These are phyloP conservation scores for Collichthys lucidus DNA, from an alignment of 2,113 vertebrate species.

Conservation along the genomic window DNA sequence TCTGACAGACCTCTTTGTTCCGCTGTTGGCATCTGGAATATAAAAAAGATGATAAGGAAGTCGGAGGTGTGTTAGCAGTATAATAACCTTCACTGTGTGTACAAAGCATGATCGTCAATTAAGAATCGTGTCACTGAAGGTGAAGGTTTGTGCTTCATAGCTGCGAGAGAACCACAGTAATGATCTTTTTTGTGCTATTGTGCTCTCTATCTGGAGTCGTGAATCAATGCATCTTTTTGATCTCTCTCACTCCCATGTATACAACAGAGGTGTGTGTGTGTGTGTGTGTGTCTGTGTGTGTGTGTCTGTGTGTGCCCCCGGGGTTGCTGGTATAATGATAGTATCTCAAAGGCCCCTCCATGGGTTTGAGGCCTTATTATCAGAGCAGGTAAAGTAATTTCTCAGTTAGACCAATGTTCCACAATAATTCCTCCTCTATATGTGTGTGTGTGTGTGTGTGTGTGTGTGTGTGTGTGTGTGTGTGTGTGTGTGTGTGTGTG, in stretches of 20 bases:
- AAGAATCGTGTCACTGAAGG: constrained; percentile 23
- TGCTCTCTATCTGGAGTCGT: constrained; percentile 59
- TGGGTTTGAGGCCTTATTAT: constrained; percentile 77
- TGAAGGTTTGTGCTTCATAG: constrained; percentile 17
- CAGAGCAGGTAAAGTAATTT: constrained; percentile 79
- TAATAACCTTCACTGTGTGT: constrained; percentile 34
- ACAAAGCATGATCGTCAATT: constrained; percentile 54
- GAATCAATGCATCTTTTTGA: constrained; percentile 78
- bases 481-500: constrained; percentile 50
- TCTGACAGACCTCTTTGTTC: constrained; percentile 30
- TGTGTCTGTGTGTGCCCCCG: constrained; percentile 42
- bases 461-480: constrained; percentile 9
- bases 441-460: constrained; percentile 45
- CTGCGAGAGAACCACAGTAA: constrained; percentile 27
- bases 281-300: constrained; percentile 23
- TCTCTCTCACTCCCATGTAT: constrained; percentile 53
- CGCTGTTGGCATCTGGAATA: constrained; percentile 38
- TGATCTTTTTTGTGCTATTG: constrained; percentile 59
- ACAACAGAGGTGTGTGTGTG: constrained; percentile 37
- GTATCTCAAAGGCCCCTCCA: constrained; percentile 74
- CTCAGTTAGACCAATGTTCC: constrained; percentile 72
- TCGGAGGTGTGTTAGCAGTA: constrained; percentile 32
- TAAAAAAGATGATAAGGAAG: constrained; percentile 29
- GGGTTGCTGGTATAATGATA: constrained; percentile 67
- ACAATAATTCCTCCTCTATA: constrained; percentile 66